Evolutionary conservation across 2,797 vertebrate species (phyloP).

Genomic region (Macropodus opercularis): DNA sequence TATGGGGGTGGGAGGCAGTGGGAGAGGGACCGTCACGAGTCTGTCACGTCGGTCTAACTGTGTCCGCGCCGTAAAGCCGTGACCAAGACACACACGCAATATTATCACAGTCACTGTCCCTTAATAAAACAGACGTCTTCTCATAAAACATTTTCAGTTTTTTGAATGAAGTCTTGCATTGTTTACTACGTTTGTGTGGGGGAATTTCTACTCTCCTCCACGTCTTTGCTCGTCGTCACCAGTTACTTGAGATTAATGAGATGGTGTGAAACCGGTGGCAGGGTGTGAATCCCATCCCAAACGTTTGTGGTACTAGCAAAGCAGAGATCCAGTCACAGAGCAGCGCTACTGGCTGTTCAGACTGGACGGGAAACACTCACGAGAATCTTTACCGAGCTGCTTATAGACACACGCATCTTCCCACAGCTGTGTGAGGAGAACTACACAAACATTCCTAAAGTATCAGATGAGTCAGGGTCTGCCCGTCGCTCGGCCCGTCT

Average conservation of each 20-base stretch:
- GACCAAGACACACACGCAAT: no score
- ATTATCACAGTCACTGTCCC: no score
- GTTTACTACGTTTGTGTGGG: no score
- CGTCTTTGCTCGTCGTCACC: background rate
- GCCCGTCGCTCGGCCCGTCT: conserved; percentile 15
- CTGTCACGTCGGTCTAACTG: no score
- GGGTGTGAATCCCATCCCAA: background rate
- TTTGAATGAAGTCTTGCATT: no score
- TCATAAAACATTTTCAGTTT: no score
- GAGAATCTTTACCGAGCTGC: no score
- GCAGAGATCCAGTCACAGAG: background rate
- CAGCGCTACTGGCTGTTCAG: no score
- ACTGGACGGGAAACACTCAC: background rate
- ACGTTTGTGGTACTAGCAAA: background rate
- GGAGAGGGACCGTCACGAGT: no score
- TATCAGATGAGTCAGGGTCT: conserved; percentile 19
- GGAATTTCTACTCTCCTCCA: background rate
- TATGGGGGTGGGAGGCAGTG: conserved; percentile 26
- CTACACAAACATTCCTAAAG: no score
- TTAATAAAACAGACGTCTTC: no score
- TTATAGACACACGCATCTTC: background rate
- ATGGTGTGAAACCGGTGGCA: background rate
- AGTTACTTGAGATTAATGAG: background rate
- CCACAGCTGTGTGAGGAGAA: background rate
- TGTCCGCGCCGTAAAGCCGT: no score